A percentile compares a stretch with the other conserved stretches of the same genome.
Evolutionary conservation across 2,797 vertebrate genomes (phyloP).

Genomic region (Artibeus jamaicensis): DNA sequence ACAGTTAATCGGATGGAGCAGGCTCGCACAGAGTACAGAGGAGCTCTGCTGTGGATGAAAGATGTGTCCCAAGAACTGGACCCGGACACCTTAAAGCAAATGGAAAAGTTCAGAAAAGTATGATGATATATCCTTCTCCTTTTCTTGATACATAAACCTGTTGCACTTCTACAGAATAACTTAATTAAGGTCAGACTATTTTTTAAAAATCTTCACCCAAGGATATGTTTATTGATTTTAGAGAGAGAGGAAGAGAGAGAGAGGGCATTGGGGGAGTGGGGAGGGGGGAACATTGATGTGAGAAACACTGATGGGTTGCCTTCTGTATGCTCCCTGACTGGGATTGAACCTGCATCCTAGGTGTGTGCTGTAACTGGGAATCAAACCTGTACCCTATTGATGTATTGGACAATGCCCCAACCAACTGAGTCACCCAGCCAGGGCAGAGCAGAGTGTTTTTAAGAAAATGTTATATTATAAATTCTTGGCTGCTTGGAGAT

Average conservation of each 20-base stretch:
- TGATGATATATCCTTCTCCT: background rate
- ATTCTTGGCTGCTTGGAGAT: background rate
- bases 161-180: background rate
- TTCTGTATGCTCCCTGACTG: background rate
- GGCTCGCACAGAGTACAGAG: constrained; percentile 88
- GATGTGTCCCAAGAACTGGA: constrained; percentile 90
- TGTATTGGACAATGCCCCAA: background rate
- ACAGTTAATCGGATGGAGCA: constrained; percentile 90
- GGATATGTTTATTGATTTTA: too few relatives aligned
- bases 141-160: background rate
- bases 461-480: background rate
- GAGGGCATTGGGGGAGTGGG: too few relatives aligned
- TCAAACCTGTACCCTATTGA: background rate
- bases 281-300: too few relatives aligned
- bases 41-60: constrained; percentile 91
- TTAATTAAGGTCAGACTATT: background rate
- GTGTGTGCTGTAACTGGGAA: background rate
- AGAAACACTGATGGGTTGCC: background rate
- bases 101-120: constrained; percentile 92
- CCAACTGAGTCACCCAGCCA: background rate
- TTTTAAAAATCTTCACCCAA: background rate
- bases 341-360: too few relatives aligned
- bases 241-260: too few relatives aligned
- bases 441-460: background rate
- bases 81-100: constrained; percentile 91